Evolutionary conservation across 2,797 vertebrate species (phyloP), one percentile per base, ranked within the genome.

Genomic region (Astyanax mexicanus): DNA sequence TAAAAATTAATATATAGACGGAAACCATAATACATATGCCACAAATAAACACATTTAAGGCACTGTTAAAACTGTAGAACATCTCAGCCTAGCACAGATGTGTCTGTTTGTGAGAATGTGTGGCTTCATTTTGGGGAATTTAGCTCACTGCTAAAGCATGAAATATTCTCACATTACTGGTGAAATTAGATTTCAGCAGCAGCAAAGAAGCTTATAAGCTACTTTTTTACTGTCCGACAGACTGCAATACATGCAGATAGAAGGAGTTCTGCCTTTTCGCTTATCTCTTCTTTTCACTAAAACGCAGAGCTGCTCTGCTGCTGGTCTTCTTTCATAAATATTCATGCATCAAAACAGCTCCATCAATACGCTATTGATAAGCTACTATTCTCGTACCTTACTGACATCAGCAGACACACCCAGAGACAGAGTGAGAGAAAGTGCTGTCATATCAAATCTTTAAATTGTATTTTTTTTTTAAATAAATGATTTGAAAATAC

Each of bases 121-220:
- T 29, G 54, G 27, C 15, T 32, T 57, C 29, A 32, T 57, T 32
- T 45, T 12, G 3, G 35, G 10, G 11, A 80, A 71, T 49, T 61
- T 51, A 27, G 35, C 84, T 69, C 64, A 54, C 72, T 87, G 74
- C 78, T 66, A 45, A 32, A 44, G 58, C 15, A 51, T 76, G 75
- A 74, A 78, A 78, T 69, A 82, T 79, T 86, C 60, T 84, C 82
- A 86, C 77, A 82, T 85, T 68, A 77, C 51, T 57, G 69, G 60
- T 81, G 65, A 89, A 79, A 89, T 87, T 61, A 84, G 69, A 87
- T 81, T 66, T 75, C 51, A 75, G 62, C 77, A 35, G 45, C 3
- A 6, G 69, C 19, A 82, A 80, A 90, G 86, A 80, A 84, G 83
- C 84, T 86, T 86, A 87, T 74, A 75, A 45, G 78, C 49, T 65